phyloP scores from a whole-genome alignment of 2,797 vertebrate species.

The Cuniculus paca region DNA sequence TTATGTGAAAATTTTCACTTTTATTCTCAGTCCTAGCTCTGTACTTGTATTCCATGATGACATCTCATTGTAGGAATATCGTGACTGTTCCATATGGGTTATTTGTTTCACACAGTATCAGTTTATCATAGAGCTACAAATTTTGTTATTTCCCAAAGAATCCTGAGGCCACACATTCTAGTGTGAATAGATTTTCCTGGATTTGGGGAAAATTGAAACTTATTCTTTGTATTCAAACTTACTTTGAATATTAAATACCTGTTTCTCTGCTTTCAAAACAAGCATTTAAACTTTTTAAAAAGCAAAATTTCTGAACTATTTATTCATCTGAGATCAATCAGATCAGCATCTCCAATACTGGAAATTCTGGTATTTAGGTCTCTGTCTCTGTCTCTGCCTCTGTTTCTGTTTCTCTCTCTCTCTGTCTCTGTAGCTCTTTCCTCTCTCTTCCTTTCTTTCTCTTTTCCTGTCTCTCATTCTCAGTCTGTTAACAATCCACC shows the following conservation, averaged over 20 bases:
- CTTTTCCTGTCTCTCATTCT: background rate
- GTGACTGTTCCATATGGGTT: background rate
- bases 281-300: background rate
- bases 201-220: background rate
- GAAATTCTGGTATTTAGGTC: background rate
- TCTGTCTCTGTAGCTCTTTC: too few species aligned
- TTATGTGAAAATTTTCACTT: background rate
- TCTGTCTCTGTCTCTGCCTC: fast-evolving
- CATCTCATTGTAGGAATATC: background rate
- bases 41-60: background rate
- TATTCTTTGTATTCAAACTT: background rate
- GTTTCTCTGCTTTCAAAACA: background rate
- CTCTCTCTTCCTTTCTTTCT: too few species aligned
- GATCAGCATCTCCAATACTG: background rate
- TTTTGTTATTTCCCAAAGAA: background rate
- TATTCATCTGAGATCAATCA: background rate
- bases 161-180: background rate
- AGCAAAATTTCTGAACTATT: background rate
- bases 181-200: background rate
- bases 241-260: background rate
- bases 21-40: background rate
- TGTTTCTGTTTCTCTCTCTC: too few species aligned
- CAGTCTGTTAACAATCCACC: background rate
- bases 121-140: background rate
- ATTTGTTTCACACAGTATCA: background rate